phyloP scores from a whole-genome alignment of 2,113 vertebrate genomes.

The Apteryx owenii region DNA sequence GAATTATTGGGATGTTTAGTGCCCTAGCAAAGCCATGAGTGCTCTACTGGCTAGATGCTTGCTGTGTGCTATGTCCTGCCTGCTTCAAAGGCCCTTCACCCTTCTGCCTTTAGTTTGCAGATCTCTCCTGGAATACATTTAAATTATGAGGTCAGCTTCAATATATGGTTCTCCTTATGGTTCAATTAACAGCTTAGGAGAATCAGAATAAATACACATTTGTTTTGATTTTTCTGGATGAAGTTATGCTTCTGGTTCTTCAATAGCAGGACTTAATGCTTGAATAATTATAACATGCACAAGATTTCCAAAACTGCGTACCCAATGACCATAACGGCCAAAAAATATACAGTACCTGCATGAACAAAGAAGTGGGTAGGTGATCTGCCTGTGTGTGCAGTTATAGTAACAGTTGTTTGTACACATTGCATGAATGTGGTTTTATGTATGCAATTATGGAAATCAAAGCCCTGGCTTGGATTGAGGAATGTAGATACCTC shows the following conservation, averaged over 20 bases:
- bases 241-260: background rate
- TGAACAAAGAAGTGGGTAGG: background rate
- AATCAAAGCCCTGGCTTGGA: slow-evolving; percentile 34
- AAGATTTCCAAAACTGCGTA: slow-evolving; percentile 14
- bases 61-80: background rate
- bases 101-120: background rate
- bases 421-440: slow-evolving; percentile 3
- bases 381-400: background rate
- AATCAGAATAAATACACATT: background rate
- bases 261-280: background rate
- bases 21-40: background rate
- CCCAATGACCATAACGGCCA: background rate
- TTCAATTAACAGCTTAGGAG: background rate
- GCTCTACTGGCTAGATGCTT: background rate
- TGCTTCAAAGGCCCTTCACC: background rate
- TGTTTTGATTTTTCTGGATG: background rate
- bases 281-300: background rate
- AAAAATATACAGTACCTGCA: background rate
- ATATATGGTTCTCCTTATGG: background rate
- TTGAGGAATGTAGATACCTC: background rate
- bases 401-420: slow-evolving; percentile 16
- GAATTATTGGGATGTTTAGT: background rate
- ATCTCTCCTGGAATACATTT: background rate
- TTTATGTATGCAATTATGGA: slow-evolving; percentile 45
- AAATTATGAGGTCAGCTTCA: background rate